These are phyloP conservation scores for Cyclophora albipunctata DNA, from an alignment of 2,888 invertebrate species.

Conservation along the genomic window DNA sequence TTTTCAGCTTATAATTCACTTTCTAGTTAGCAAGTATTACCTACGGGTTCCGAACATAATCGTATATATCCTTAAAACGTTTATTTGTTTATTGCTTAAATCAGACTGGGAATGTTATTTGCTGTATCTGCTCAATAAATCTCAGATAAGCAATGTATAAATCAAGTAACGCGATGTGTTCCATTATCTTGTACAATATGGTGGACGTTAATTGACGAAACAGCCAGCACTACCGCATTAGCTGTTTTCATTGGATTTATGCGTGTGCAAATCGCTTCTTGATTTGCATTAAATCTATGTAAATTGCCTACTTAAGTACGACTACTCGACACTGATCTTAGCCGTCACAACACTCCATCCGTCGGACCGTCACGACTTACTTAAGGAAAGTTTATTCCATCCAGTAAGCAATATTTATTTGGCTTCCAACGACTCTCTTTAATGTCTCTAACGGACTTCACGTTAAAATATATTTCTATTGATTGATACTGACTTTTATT, in stretches of 20 bases:
- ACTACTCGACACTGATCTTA: constrained; percentile 47
- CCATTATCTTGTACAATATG: constrained; percentile 42
- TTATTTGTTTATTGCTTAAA: constrained; percentile 7
- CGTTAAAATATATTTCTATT: no score
- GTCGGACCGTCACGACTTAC: constrained; percentile 45
- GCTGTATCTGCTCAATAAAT: constrained; percentile 11
- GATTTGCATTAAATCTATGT: constrained; percentile 65
- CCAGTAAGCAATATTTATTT: not conserved
- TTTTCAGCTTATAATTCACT: constrained; percentile 45
- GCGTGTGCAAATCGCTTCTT: constrained; percentile 50
- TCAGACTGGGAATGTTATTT: not conserved
- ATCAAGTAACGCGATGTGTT: constrained; percentile 30
- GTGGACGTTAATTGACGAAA: constrained; percentile 60
- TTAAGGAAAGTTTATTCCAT: constrained; percentile 33
- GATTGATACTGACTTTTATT: no score
- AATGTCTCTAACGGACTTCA: no score
- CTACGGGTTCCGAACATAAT: no score
- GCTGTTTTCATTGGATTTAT: constrained; percentile 41
- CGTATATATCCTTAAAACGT: not conserved
- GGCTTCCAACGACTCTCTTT: no score
- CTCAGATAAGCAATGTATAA: constrained; percentile 25
- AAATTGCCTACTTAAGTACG: constrained; percentile 44
- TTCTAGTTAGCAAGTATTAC: constrained; percentile 36
- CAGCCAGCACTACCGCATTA: constrained; percentile 36
- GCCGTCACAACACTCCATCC: constrained; percentile 29